Percentiles rank a stretch among this genome's conserved stretches.
These are phyloP conservation scores for Gymnobelideus leadbeateri DNA, from an alignment of 2,113 vertebrate genomes.

Conservation along the genomic window DNA sequence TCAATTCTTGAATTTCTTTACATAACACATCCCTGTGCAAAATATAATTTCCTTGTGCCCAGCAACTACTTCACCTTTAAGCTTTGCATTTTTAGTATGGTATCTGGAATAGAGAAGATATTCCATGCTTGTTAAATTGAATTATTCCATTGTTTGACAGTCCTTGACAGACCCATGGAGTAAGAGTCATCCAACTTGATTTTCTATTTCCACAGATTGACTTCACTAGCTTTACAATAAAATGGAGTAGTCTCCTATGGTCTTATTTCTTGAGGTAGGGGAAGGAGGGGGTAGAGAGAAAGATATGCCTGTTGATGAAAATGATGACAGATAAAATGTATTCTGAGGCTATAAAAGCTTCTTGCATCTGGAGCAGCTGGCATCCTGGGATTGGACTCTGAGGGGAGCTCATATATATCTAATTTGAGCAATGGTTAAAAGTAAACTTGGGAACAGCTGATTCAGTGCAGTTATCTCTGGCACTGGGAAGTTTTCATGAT, in stretches of 20 bases:
- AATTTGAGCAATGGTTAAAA: constrained; percentile 82
- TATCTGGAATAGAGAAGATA: not conserved
- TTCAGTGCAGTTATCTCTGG: constrained; percentile 81
- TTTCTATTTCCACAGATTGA: constrained; percentile 66
- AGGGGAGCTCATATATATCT: constrained; percentile 79
- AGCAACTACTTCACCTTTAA: not conserved
- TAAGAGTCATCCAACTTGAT: constrained; percentile 72
- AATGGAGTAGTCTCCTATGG: constrained; percentile 74
- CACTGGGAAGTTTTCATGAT: constrained; percentile 78
- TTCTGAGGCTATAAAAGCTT: constrained; percentile 82
- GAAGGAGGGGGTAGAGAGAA: constrained; percentile 65
- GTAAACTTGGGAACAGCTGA: constrained; percentile 82
- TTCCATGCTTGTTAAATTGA: not conserved
- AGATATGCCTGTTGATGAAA: constrained; percentile 81
- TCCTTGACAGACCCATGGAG: constrained; percentile 63
- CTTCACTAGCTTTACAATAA: constrained; percentile 75
- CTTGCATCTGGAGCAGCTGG: constrained; percentile 85
- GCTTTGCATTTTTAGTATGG: not conserved
- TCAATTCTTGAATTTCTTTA: not conserved
- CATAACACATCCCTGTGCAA: not conserved
- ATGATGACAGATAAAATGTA: constrained; percentile 84
- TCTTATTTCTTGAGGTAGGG: constrained; percentile 82
- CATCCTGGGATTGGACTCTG: constrained; percentile 75
- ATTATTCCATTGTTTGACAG: constrained; percentile 64
- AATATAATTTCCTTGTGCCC: not conserved